Conservation (phyloP, 2,113 vertebrate species). For the Drymodes brunneopygia region DNA sequence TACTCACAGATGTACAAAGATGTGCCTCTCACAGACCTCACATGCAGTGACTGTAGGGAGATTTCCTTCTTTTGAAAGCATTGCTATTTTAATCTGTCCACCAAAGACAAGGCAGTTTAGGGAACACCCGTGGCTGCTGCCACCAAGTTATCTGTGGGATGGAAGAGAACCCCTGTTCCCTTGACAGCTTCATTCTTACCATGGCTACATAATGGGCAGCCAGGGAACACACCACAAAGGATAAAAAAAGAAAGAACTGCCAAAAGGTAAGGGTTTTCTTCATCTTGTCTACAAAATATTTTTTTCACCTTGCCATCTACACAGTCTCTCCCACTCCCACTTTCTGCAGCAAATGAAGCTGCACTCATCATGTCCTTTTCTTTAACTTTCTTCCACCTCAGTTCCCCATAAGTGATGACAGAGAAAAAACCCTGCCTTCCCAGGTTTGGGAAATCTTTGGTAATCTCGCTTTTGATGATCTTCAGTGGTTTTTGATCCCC, state of each 20-base stretch:
- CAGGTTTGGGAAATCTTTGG: background rate
- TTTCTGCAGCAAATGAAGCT: background rate
- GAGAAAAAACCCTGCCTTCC: background rate
- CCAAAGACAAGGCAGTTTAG: background rate
- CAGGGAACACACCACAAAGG: background rate
- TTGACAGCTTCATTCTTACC: background rate
- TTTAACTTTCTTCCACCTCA: background rate
- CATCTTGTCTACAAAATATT: background rate
- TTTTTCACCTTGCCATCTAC: background rate
- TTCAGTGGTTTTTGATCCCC: background rate
- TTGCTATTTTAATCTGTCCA: background rate
- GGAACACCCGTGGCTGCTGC: background rate
- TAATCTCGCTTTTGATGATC: background rate
- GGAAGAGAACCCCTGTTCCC: accelerated
- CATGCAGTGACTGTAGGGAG: background rate
- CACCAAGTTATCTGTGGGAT: background rate
- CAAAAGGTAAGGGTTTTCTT: background rate
- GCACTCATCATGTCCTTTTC: accelerated
- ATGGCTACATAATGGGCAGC: background rate
- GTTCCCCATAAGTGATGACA: background rate
- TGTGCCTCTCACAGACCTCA: background rate
- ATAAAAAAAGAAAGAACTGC: background rate
- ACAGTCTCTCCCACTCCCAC: background rate
- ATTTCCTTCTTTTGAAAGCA: background rate
- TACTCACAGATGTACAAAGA: background rate